These are phyloP conservation scores for Montipora capitata DNA, from an alignment of 92 coral and sea anemone genomes.

Conservation along the genomic window DNA sequence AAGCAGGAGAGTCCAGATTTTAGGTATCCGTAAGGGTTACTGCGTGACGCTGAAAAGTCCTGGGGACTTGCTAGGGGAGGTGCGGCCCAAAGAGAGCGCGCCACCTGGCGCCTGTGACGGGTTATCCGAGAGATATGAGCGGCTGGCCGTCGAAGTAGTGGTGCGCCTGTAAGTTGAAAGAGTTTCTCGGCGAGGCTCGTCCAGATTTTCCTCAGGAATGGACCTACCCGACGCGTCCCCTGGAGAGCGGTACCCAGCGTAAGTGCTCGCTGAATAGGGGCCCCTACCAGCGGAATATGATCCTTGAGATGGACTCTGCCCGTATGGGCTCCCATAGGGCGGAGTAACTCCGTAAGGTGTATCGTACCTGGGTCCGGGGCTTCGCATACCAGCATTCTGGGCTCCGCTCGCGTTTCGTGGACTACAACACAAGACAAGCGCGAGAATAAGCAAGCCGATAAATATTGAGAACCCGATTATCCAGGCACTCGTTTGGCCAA, in stretches of 20 bases:
- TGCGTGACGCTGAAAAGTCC: constrained; percentile 90
- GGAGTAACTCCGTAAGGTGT: constrained; percentile 62
- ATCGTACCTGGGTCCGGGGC: constrained; percentile 60
- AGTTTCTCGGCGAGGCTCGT: constrained; percentile 22
- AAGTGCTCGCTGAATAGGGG: constrained; percentile 7
- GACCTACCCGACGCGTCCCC: constrained; percentile 25
- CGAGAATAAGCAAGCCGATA: constrained; percentile 82
- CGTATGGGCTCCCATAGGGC: constrained; percentile 60
- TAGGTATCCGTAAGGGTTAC: background rate
- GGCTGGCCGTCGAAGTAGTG: constrained; percentile 15
- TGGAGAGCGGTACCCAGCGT: constrained; percentile 8
- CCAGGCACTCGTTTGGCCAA: constrained; percentile 93
- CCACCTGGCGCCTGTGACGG: constrained; percentile 16
- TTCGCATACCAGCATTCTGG: constrained; percentile 33
- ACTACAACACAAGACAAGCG: constrained; percentile 79
- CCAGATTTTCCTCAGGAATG: constrained; percentile 31
- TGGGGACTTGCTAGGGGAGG: constrained; percentile 53
- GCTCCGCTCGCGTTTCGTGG: constrained; percentile 70
- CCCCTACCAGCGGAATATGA: constrained; percentile 17
- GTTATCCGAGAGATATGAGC: constrained; percentile 44
- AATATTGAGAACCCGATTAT: constrained; percentile 86
- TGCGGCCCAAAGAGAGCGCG: constrained; percentile 34
- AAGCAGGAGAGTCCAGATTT: too few relatives aligned
- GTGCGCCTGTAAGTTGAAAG: constrained; percentile 36
- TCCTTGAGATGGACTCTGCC: constrained; percentile 10